Evolutionary conservation across 2,113 vertebrate species (phyloP), one percentile per base, ranked within the genome.

Genomic region (Apus apus): DNA sequence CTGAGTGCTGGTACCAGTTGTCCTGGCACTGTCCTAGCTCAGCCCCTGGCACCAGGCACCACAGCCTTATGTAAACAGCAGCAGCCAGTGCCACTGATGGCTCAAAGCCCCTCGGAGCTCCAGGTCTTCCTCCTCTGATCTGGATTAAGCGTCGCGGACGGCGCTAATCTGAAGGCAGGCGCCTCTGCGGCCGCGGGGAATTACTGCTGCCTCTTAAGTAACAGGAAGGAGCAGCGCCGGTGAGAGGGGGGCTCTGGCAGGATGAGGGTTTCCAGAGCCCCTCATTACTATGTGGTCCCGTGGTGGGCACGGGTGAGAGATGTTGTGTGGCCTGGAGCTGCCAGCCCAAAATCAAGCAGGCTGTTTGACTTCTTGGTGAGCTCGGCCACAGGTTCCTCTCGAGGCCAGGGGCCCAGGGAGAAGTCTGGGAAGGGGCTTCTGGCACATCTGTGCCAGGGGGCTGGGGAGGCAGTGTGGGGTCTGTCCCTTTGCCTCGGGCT

Each of bases 31-130:
- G 0, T 22, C 36, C 40, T 6, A 4, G 56, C 84, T 57, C 56
- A 0, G 12, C 65, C 78, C 38, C 77, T 1, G 4, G 76, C 72
- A 29, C 17, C 1, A 0, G 3, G 76, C 72, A 29, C 17, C 1
- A 0, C 51, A 45, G 70, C 85, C 70, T 96, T 95, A 96, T 11
- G 13, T 95, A 96, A 96, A 95, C 3, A 9, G 34, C 45, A 1
- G 2, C 29, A 57, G 45, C 36, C 34, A 9, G 66, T 13, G 2
- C 51, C 5, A 2, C 73, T 72, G 74, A 91, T 77, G 87, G 68
- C 89, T 32, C 78, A 95, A 96, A 96, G 93, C 87, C 67, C 85
- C 90, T 87, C 91, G 75, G 87, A 96, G 91, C 85, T 74, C 38
- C 67, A 5, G 27, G 67, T 62, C 77, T 94, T 95, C 81, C 66